These are phyloP conservation scores for Jordanella pulchra DNA, from an alignment of 2,797 vertebrate genomes.

Conservation along the genomic window DNA sequence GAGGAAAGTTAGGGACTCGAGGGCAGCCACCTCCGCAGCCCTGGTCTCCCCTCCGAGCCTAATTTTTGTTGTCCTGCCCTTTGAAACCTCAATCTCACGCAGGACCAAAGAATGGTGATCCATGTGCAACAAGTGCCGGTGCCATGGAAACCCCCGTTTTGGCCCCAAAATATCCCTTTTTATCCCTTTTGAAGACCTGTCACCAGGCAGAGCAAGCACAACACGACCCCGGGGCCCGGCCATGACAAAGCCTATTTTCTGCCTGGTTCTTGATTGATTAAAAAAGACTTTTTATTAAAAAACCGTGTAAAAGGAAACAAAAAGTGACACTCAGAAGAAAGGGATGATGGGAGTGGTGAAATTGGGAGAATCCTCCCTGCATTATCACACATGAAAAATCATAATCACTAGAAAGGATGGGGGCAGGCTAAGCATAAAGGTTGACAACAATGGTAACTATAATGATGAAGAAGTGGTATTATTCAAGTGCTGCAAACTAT, in stretches of 20 bases:
- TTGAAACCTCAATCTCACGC: constrained; percentile 85
- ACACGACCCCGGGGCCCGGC: constrained; percentile 89
- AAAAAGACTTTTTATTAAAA: constrained; percentile 97
- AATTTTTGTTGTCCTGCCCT: constrained; percentile 83
- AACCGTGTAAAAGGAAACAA: constrained; percentile 97
- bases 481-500: constrained; percentile 48
- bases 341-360: constrained; percentile 71
- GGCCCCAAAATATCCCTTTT: constrained; percentile 90
- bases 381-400: constrained; percentile 77
- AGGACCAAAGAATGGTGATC: constrained; percentile 85
- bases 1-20: constrained; percentile 74
- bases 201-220: constrained; percentile 91
- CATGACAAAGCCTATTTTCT: constrained; percentile 99
- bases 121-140: constrained; percentile 87
- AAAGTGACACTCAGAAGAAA: constrained; percentile 83
- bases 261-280: constrained; percentile 99
- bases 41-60: constrained; percentile 77
- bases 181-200: constrained; percentile 96
- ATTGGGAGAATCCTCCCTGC: constrained; percentile 76
- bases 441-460: constrained; percentile 86
- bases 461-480: constrained; percentile 74
- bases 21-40: constrained; percentile 85
- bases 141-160: constrained; percentile 95
- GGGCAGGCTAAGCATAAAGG: constrained; percentile 85
- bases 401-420: constrained; percentile 79